Percentiles rank a stretch among this genome's conserved stretches.
phyloP scores from a whole-genome alignment of 2,888 invertebrate species.

The Eulithis testata region DNA sequence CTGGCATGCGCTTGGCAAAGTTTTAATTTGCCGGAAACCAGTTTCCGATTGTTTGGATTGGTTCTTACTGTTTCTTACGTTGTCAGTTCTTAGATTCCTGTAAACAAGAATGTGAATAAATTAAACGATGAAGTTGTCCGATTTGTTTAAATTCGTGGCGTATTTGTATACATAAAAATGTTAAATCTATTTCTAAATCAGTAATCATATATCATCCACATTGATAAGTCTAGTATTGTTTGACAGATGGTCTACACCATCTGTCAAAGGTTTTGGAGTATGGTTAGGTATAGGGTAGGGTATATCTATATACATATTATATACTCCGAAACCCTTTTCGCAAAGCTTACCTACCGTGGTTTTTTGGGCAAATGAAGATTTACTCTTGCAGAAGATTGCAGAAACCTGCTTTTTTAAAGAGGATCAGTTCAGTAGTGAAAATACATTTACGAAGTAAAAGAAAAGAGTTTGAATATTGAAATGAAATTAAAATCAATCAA shows the following conservation, averaged over 20 bases:
- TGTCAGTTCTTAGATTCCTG: constrained; percentile 34
- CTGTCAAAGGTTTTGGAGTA: no score
- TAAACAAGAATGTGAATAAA: background rate
- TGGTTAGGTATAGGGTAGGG: no score
- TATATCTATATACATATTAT: no score
- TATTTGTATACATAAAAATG: background rate
- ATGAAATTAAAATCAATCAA: no score
- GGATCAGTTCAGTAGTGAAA: background rate
- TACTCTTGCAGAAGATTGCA: no score
- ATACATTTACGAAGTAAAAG: no score
- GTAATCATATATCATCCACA: constrained; percentile 10
- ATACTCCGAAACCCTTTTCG: no score
- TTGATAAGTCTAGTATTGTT: constrained; percentile 10
- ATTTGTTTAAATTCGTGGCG: background rate
- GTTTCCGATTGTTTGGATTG: constrained; percentile 57
- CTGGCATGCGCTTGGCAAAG: constrained; percentile 50
- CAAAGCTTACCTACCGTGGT: no score
- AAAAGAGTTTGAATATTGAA: no score
- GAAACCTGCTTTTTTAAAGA: no score
- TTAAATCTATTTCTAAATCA: constrained; percentile 9
- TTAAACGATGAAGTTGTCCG: no score
- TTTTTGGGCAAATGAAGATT: constrained; percentile 20
- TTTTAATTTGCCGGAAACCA: constrained; percentile 61
- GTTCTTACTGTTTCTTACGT: constrained; percentile 49
- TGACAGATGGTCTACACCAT: no score